These are phyloP conservation scores for Mnemiopsis leidyi DNA, from an alignment of 37 sponge, comb jelly and placozoan genomes.

Conservation along the genomic window DNA sequence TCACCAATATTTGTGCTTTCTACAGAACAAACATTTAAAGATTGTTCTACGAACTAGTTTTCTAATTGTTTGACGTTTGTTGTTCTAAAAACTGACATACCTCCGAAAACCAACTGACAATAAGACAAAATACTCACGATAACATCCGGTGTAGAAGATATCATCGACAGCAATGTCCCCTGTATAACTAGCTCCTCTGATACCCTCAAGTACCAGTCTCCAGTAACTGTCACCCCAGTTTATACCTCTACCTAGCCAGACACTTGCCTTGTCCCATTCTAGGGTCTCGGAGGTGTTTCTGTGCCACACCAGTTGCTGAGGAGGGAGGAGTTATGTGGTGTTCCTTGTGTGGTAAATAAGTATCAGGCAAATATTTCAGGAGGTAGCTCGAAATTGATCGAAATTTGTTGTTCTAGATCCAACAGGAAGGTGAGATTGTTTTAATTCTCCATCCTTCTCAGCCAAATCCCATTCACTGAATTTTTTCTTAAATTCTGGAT, in stretches of 20 bases:
- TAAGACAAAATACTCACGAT: too few species aligned
- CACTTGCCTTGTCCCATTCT: slow-evolving; percentile 33
- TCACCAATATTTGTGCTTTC: too few species aligned
- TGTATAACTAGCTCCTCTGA: slow-evolving; percentile 51
- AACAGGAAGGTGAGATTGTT: not conserved
- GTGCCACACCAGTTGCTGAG: slow-evolving; percentile 25
- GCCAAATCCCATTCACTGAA: not conserved
- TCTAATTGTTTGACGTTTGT: too few species aligned
- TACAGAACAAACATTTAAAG: too few species aligned
- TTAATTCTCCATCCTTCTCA: too few species aligned
- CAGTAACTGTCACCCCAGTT: slow-evolving; percentile 1
- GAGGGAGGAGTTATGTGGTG: not conserved
- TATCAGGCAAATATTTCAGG: not conserved
- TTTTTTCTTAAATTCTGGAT: too few species aligned
- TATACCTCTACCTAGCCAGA: slow-evolving; percentile 6
- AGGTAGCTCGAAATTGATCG: not conserved
- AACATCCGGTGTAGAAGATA: slow-evolving; percentile 65
- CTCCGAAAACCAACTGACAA: too few species aligned
- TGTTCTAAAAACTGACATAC: too few species aligned
- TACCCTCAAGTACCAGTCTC: slow-evolving; percentile 64
- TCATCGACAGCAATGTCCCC: slow-evolving; percentile 72
- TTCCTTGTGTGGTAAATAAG: not conserved
- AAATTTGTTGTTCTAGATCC: not conserved
- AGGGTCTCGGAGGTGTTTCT: slow-evolving; percentile 49
- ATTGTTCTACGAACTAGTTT: too few species aligned